Evolutionary conservation across 2,113 vertebrate genomes (phyloP).

Genomic region (Spea bombifrons): DNA sequence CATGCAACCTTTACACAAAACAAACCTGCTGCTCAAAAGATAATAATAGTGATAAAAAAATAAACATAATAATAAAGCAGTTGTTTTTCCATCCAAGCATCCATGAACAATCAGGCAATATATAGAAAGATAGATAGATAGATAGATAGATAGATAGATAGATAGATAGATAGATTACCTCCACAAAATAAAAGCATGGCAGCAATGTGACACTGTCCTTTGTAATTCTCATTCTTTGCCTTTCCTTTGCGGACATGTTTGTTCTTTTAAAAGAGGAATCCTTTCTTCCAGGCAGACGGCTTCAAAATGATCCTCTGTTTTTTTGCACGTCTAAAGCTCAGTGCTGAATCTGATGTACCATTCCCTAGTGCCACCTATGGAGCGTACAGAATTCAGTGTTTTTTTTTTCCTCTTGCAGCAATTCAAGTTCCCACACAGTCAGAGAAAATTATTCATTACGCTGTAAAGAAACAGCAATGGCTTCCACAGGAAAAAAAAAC

Average conservation of each 20-base stretch:
- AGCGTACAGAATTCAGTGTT: conserved; percentile 54
- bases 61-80: not conserved
- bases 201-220: conserved; percentile 94
- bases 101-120: not conserved
- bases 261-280: conserved; percentile 20
- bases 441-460: conserved; percentile 41
- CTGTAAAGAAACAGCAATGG: conserved; percentile 38
- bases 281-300: conserved; percentile 34
- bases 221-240: conserved; percentile 73
- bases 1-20: not conserved
- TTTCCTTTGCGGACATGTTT: conserved; percentile 85
- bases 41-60: not conserved
- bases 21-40: not conserved
- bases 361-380: conserved; percentile 60
- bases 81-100: not conserved
- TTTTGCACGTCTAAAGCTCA: conserved; percentile 53
- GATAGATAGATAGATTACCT: conserved; percentile 67
- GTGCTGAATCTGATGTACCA: conserved; percentile 60
- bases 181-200: conserved; percentile 96
- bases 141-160: no score
- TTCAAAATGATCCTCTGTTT: conserved; percentile 50
- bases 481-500: conserved; percentile 12
- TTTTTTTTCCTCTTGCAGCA: conserved; percentile 38
- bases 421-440: conserved; percentile 44
- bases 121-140: not conserved